Evolutionary conservation across 2,797 vertebrate species (phyloP), one percentile per base, ranked within the genome.

Genomic region (Crypturellus tataupa): DNA sequence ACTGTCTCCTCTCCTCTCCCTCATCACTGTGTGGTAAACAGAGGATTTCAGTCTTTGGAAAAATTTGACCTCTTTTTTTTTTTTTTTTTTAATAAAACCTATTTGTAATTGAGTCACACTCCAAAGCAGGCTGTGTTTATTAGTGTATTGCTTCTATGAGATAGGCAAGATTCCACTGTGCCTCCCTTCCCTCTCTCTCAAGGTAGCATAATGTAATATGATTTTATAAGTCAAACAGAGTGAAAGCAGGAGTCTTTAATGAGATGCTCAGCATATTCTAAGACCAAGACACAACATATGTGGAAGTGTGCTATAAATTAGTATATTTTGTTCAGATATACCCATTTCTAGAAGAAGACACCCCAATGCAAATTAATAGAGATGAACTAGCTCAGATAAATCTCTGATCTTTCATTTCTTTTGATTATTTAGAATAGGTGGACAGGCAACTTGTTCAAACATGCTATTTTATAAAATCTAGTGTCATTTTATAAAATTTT

Each of bases 191-290:
- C 9, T 12, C 27, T 77, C 31, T 82, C 44, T 49, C 47, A 24
- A 49, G 29, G 47, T 40, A 83, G 51, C 80, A 81, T 31, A 69
- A 59, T 39, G 31, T 80, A 71, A 47, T 78, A 35, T 20, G 76
- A 77, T 90, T 42, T 60, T 69, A 49, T 42, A 85, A 80, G 77
- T 46, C 47, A 65, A 93, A 80, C 35, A 51, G n/a, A 85, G 53
- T 65, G 68, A 39, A 90, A 75, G 56, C 17, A 63, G 37, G 46
- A 91, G 31, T 78, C 29, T 49, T 49, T 49, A 49, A 49, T 49
- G 47, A 10, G 31, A 70, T 24, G 47, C 23, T 80, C 24, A 56
- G 15, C 9, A 47, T 46, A 25, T 59, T 62, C 51, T 35, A 72
- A 85, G 49, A 69, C 12, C 31, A 90, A 79, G n/a, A 39, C n/a